Percentiles rank a stretch among this genome's conserved stretches.
These are phyloP conservation scores for Chaetodon trifascialis DNA, from an alignment of 2,113 vertebrate genomes.

Conservation along the genomic window DNA sequence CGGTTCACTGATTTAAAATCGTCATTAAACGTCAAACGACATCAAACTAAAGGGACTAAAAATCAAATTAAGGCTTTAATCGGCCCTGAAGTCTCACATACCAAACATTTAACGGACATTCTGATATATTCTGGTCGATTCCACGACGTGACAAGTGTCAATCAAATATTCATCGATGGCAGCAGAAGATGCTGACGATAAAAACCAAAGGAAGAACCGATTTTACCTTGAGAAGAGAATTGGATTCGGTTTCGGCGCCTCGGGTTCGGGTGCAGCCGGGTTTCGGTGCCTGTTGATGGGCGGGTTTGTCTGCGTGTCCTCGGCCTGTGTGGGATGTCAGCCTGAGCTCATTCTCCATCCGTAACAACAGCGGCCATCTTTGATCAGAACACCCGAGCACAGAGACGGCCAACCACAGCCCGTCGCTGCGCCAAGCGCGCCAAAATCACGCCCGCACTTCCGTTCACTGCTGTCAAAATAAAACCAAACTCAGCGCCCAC, in stretches of 20 bases:
- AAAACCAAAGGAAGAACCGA: fast-evolving
- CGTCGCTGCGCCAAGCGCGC: slow-evolving; percentile 13
- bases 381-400: slow-evolving; percentile 41
- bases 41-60: background rate
- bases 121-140: background rate
- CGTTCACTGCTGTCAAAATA: slow-evolving; percentile 32
- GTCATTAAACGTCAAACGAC: background rate
- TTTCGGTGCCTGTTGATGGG: fast-evolving
- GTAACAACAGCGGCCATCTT: slow-evolving; percentile 71
- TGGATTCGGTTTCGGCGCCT: fast-evolving
- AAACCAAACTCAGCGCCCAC: background rate
- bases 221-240: slow-evolving; percentile 39
- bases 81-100: background rate
- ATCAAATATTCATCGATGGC: slow-evolving; percentile 22
- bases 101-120: background rate
- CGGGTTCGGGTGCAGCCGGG: background rate
- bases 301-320: background rate
- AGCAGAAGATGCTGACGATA: slow-evolving; percentile 48
- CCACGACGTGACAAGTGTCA: slow-evolving; percentile 7
- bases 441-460: background rate
- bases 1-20: background rate
- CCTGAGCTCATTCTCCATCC: slow-evolving; percentile 51
- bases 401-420: background rate
- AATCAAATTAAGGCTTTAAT: background rate
- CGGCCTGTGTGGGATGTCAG: slow-evolving; percentile 45